phyloP scores from a whole-genome alignment of 2,888 invertebrate genomes.

The Tenthredo mesomela region DNA sequence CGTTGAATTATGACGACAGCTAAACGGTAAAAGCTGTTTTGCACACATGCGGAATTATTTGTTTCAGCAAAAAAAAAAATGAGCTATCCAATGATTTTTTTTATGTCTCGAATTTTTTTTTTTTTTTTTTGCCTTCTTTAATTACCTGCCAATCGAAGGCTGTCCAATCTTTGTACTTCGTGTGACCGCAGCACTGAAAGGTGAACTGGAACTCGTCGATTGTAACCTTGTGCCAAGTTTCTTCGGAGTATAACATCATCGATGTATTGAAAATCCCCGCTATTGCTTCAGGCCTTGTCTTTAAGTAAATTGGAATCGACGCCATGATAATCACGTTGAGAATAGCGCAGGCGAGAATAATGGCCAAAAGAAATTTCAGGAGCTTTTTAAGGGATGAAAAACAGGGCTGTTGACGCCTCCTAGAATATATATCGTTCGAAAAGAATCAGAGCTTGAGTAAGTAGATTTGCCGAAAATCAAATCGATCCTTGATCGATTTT shows the following conservation, averaged over 20 bases:
- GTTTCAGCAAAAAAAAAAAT: background rate
- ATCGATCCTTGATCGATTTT: no score
- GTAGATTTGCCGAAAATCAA: no score
- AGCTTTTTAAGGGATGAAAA: conserved; percentile 60
- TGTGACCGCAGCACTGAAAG: conserved; percentile 71
- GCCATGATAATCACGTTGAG: conserved; percentile 67
- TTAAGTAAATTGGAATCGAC: conserved; percentile 68
- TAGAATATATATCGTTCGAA: conserved; percentile 52
- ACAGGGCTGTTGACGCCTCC: conserved; percentile 62
- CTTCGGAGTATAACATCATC: conserved; percentile 69
- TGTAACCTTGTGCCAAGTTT: conserved; percentile 64
- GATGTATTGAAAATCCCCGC: conserved; percentile 68
- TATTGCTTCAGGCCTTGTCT: conserved; percentile 63
- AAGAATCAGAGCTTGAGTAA: no score
- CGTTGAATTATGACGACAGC: no score
- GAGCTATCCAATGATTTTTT: background rate
- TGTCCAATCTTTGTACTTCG: conserved; percentile 71
- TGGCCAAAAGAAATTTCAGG: conserved; percentile 61
- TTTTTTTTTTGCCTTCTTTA: background rate
- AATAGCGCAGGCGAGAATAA: conserved; percentile 64
- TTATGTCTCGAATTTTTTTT: background rate
- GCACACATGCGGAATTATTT: no score
- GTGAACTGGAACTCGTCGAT: conserved; percentile 71
- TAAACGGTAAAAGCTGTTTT: no score
- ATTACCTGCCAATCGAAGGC: conserved; percentile 71